These are phyloP conservation scores for Dendrolimus pini DNA, from an alignment of 2,888 invertebrate species.

Conservation along the genomic window DNA sequence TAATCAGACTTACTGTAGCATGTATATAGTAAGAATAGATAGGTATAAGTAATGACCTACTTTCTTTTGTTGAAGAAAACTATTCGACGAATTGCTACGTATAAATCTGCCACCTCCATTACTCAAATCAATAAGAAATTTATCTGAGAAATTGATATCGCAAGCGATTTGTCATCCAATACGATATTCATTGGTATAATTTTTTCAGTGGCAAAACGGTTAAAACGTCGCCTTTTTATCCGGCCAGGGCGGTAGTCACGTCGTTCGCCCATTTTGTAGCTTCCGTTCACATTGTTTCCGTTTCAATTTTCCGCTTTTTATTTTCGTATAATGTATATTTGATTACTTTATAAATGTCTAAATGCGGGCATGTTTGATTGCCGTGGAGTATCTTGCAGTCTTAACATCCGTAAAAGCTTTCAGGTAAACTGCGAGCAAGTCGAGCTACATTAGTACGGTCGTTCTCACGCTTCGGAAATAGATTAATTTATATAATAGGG, in stretches of 20 bases:
- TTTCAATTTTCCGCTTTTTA: neutral
- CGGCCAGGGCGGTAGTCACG: constrained; percentile 12
- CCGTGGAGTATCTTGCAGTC: too few relatives aligned
- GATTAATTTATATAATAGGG: too few relatives aligned
- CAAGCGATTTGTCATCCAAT: constrained; percentile 21
- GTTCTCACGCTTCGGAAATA: too few relatives aligned
- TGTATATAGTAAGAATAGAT: too few relatives aligned
- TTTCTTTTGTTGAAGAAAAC: too few relatives aligned
- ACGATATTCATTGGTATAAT: constrained; percentile 7
- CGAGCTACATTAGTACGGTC: too few relatives aligned
- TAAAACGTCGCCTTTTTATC: constrained; percentile 17
- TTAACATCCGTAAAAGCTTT: too few relatives aligned
- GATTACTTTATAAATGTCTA: too few relatives aligned
- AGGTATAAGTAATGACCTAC: too few relatives aligned
- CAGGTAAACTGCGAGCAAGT: too few relatives aligned
- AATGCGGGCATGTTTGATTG: too few relatives aligned
- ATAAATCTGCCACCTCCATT: neutral
- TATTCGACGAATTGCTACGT: neutral
- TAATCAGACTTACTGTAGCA: too few relatives aligned
- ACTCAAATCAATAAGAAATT: constrained; percentile 2
- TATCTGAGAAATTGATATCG: constrained; percentile 18
- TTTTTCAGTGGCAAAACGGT: neutral
- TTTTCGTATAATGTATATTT: neutral
- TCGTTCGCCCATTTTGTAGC: constrained; percentile 10
- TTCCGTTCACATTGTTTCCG: constrained; percentile 2